A percentile compares a stretch with the other conserved stretches of the same genome.
phyloP scores from a whole-genome alignment of 64 coral and sea anemone species.

The Dendronephthya gigantea region DNA sequence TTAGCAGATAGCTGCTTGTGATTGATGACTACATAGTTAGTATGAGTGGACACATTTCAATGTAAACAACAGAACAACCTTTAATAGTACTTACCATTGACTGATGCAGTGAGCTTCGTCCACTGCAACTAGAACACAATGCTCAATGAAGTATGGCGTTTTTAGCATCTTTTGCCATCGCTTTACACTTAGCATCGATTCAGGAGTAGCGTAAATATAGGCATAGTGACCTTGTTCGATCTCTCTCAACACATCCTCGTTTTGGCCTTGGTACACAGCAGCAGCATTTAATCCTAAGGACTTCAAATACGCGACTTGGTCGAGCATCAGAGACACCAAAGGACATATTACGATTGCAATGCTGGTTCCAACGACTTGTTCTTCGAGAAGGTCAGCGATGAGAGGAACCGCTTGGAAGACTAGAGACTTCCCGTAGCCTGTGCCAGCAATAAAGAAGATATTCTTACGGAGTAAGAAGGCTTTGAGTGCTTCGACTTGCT shows the following conservation, averaged over 20 bases:
- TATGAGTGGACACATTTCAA: neutral
- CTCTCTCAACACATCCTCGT: neutral
- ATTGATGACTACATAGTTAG: neutral
- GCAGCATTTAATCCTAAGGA: neutral
- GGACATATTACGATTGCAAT: neutral
- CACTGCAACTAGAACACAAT: neutral
- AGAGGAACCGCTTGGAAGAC: neutral
- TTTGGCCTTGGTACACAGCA: neutral
- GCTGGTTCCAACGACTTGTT: neutral
- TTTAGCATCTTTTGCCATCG: neutral
- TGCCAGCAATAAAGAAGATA: no score
- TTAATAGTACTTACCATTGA: neutral
- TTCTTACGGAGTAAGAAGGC: no score
- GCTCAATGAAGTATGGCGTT: neutral
- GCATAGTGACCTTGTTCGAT: neutral
- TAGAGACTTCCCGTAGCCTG: no score
- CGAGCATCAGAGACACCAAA: neutral
- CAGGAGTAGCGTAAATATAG: neutral
- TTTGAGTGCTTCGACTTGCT: no score
- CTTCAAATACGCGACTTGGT: neutral
- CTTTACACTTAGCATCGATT: neutral
- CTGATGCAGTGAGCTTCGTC: neutral
- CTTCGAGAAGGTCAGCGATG: neutral
- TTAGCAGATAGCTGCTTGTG: no score
- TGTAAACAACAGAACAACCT: neutral